Conservation (phyloP, 2,113 vertebrate genomes). For the Leptobrachium leishanense region DNA sequence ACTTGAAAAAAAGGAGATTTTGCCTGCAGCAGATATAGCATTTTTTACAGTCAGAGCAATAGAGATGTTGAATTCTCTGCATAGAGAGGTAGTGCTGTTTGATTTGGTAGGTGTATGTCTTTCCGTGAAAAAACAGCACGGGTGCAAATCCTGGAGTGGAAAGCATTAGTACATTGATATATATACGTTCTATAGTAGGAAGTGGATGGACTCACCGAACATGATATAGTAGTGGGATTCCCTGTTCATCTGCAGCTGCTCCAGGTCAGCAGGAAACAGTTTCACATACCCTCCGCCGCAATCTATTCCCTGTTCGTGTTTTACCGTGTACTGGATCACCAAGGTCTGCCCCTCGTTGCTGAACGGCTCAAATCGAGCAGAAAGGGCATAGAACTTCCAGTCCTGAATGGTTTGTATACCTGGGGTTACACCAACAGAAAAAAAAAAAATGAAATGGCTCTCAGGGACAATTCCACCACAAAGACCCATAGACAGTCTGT, state of each 20-base stretch:
- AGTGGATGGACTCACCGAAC: constrained; percentile 67
- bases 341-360: constrained; percentile 73
- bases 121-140: no score
- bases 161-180: no score
- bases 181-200: background rate
- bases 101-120: no score
- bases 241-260: constrained; percentile 73
- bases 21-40: no score
- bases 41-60: no score
- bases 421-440: constrained; percentile 35
- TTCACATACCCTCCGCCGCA: constrained; percentile 76
- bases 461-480: no score
- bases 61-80: no score
- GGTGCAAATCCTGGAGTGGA: no score
- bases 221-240: constrained; percentile 78
- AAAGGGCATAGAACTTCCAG: constrained; percentile 74
- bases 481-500: no score
- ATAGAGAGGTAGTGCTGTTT: no score
- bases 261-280: constrained; percentile 75
- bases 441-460: background rate
- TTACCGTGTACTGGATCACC: constrained; percentile 77
- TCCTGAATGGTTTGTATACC: constrained; percentile 76
- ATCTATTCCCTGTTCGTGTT: constrained; percentile 78
- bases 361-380: constrained; percentile 73
- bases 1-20: no score